Percentiles rank a stretch among this genome's conserved stretches.
Conservation (phyloP, 2,113 vertebrate species). For the Turdus rufiventris region DNA sequence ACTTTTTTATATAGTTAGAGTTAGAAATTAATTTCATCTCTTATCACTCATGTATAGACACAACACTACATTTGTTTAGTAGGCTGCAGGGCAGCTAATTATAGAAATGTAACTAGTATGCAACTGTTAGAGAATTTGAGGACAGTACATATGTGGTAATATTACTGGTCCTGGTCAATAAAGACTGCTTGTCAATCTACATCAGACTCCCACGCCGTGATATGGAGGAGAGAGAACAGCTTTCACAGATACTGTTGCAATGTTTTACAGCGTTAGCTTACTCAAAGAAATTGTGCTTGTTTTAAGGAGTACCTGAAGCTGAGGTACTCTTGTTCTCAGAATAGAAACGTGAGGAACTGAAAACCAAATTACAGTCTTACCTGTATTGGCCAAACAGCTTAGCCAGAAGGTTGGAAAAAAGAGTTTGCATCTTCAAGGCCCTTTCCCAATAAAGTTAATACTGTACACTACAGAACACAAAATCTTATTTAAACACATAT, state of each 20-base stretch:
- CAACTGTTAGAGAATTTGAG: neutral
- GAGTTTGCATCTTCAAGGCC: neutral
- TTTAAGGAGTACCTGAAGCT: neutral
- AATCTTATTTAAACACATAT: neutral
- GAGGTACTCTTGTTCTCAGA: neutral
- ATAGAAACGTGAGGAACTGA: neutral
- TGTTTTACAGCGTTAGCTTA: neutral
- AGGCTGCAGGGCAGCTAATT: slow-evolving; percentile 34
- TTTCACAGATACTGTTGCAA: neutral
- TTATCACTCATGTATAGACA: neutral
- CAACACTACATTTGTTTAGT: slow-evolving; percentile 20
- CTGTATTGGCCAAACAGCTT: neutral
- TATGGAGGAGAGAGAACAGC: neutral
- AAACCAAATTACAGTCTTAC: neutral
- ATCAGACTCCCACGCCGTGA: neutral
- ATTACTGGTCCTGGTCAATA: neutral
- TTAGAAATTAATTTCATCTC: neutral
- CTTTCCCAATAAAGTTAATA: neutral
- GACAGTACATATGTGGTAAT: neutral
- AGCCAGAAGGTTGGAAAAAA: neutral
- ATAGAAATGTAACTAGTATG: neutral
- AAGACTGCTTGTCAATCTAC: neutral
- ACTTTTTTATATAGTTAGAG: neutral
- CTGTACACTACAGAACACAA: neutral
- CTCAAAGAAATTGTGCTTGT: neutral